Evolutionary conservation across 2,888 invertebrate species (phyloP).

Genomic region (Antheraea yamamai): DNA sequence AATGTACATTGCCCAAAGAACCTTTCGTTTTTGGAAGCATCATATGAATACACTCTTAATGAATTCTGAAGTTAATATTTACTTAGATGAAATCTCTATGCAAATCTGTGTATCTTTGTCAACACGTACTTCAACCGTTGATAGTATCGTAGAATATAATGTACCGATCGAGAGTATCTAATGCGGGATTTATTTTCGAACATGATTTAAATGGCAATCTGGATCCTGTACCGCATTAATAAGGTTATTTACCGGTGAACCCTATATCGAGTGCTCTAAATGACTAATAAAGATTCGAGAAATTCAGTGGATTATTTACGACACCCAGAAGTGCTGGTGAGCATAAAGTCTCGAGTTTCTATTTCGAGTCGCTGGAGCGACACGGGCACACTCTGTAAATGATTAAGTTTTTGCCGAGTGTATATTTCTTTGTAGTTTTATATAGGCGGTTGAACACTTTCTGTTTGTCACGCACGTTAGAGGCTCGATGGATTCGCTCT

Average conservation of each 20-base stretch:
- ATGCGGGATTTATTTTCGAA: constrained; percentile 20
- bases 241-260: constrained; percentile 44
- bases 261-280: constrained; percentile 52
- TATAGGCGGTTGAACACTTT: constrained; percentile 50
- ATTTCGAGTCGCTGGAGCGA: constrained; percentile 64
- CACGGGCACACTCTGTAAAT: constrained; percentile 46
- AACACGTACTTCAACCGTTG: neutral
- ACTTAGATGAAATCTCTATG: neutral
- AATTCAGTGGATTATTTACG: constrained; percentile 55
- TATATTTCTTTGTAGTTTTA: constrained; percentile 50
- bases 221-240: constrained; percentile 24
- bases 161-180: constrained; percentile 15
- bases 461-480: constrained; percentile 52
- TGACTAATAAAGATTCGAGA: constrained; percentile 55
- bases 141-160: constrained; percentile 5
- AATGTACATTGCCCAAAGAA: constrained; percentile 62
- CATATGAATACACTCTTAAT: neutral
- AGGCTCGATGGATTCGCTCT: constrained; percentile 38
- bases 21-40: constrained; percentile 31
- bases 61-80: neutral
- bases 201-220: constrained; percentile 42
- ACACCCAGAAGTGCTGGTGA: constrained; percentile 54
- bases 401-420: constrained; percentile 69
- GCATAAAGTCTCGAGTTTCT: constrained; percentile 55
- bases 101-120: neutral